Evolutionary conservation across 2,797 vertebrate genomes (phyloP).

Genomic region (Nothura maculosa): DNA sequence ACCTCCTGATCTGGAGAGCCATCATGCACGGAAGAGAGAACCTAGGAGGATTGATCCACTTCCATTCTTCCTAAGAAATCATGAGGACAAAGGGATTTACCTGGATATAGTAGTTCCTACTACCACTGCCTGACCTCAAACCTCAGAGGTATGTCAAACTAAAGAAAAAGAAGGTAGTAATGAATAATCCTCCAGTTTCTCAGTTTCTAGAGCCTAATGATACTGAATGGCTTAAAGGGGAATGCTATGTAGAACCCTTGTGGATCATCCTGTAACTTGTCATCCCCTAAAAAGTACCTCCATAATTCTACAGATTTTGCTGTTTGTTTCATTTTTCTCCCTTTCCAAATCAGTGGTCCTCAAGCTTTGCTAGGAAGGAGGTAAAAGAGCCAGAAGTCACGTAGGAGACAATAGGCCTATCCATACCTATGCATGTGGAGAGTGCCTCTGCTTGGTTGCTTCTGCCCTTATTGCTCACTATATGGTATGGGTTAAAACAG

Average conservation of each 20-base stretch:
- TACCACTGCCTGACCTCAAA: neutral
- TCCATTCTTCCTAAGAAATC: neutral
- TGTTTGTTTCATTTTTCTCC: neutral
- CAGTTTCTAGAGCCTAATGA: neutral
- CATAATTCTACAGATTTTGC: neutral
- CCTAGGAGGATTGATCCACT: neutral
- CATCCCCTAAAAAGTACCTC: fast-evolving
- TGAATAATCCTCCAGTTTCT: neutral
- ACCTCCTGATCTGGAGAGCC: neutral
- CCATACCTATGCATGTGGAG: fast-evolving
- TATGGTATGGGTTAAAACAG: neutral
- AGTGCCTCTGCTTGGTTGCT: neutral
- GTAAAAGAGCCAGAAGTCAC: neutral
- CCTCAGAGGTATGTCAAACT: fast-evolving
- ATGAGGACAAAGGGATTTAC: neutral
- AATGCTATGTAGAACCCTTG: neutral
- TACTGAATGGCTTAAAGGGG: fast-evolving
- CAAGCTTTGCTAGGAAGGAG: neutral
- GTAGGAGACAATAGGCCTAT: neutral
- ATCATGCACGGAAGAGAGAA: fast-evolving
- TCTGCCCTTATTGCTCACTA: neutral
- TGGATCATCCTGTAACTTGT: neutral
- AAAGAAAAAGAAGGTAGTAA: neutral
- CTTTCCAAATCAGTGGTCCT: neutral
- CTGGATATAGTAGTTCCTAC: neutral